Percentiles rank a stretch among this genome's conserved stretches.
Evolutionary conservation across 2,888 invertebrate genomes (phyloP).

Genomic region (Rhogogaster chlorosoma): DNA sequence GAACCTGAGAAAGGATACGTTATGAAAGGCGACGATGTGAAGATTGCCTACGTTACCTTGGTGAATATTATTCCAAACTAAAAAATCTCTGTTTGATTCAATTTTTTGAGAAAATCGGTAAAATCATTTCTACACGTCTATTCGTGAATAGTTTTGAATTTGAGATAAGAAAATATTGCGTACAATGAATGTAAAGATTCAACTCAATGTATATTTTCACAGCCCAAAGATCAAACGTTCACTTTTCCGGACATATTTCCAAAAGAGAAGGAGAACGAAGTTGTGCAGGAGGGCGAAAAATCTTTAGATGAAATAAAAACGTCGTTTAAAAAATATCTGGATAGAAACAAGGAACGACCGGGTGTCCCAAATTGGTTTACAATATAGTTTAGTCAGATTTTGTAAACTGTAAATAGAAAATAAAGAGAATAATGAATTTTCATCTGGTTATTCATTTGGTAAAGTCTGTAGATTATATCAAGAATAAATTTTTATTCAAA

Average conservation of each 20-base stretch:
- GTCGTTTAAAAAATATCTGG: slow-evolving; percentile 81
- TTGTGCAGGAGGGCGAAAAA: slow-evolving; percentile 82
- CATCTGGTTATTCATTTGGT: background rate
- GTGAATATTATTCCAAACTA: slow-evolving; percentile 78
- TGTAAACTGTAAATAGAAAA: slow-evolving; percentile 14
- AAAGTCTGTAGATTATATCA: background rate
- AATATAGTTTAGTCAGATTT: slow-evolving; percentile 78
- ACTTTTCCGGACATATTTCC: slow-evolving; percentile 88
- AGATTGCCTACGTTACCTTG: slow-evolving; percentile 89
- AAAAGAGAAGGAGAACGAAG: slow-evolving; percentile 75
- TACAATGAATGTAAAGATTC: slow-evolving; percentile 34
- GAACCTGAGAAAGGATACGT: slow-evolving; percentile 83
- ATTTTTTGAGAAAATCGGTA: background rate
- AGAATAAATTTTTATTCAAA: background rate
- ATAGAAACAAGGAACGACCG: slow-evolving; percentile 84
- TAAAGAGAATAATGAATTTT: background rate
- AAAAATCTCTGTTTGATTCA: background rate
- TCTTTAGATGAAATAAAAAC: slow-evolving; percentile 83
- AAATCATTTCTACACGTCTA: no score
- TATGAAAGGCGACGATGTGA: slow-evolving; percentile 90
- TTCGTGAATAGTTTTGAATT: background rate
- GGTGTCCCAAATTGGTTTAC: slow-evolving; percentile 91
- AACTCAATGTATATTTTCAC: slow-evolving; percentile 69
- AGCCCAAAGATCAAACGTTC: slow-evolving; percentile 88
- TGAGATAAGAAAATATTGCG: background rate